phyloP scores from a whole-genome alignment of 2,888 invertebrate genomes.

The Nezara viridula region DNA sequence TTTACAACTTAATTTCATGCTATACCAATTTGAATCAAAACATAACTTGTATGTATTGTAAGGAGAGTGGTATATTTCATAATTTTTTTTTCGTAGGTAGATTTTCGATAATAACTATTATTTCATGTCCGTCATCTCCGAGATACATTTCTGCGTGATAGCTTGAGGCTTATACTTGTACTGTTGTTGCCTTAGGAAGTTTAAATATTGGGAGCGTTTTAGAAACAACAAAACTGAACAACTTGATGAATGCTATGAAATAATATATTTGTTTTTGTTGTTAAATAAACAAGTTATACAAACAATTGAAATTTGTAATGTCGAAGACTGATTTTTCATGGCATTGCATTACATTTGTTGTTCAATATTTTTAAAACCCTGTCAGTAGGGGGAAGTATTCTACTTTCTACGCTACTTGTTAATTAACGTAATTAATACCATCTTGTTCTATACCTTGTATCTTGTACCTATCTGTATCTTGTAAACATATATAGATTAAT shows the following conservation, averaged over 20 bases:
- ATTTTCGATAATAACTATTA: background rate
- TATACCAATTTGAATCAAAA: background rate
- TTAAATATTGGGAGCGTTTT: background rate
- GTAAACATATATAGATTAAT: too few species aligned
- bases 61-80: background rate
- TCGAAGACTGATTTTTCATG: too few species aligned
- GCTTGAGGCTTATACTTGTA: background rate
- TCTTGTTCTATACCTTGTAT: too few species aligned
- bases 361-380: too few species aligned
- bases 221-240: background rate
- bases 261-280: background rate
- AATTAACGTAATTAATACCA: too few species aligned
- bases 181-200: background rate
- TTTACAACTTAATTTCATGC: background rate
- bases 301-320: too few species aligned
- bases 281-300: background rate
- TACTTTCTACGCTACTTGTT: too few species aligned
- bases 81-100: background rate
- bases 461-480: too few species aligned
- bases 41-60: background rate
- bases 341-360: too few species aligned
- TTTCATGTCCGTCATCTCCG: background rate
- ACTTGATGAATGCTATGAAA: background rate
- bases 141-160: conserved; percentile 10
- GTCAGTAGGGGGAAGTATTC: too few species aligned